These are phyloP conservation scores for Diceros bicornis DNA, from an alignment of 2,797 vertebrate genomes.

Conservation along the genomic window DNA sequence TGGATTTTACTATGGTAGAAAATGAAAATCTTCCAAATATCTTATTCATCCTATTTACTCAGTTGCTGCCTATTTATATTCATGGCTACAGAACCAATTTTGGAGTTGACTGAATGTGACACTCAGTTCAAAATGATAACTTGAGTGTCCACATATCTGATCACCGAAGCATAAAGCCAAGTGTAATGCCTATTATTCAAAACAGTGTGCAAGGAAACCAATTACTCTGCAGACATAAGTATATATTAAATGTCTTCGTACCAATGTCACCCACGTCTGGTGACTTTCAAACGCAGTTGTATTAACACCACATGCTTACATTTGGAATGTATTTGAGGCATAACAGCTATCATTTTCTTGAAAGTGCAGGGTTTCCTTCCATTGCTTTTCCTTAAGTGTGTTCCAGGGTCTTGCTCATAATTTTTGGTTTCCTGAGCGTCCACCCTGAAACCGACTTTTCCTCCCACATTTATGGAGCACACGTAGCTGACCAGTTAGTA, in stretches of 20 bases:
- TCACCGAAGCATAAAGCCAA: background rate
- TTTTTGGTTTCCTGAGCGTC: background rate
- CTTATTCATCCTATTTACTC: background rate
- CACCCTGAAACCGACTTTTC: background rate
- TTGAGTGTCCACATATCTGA: background rate
- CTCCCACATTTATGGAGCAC: background rate
- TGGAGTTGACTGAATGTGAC: conserved; percentile 49
- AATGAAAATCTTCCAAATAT: background rate
- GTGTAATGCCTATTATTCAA: background rate
- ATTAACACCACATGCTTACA: background rate
- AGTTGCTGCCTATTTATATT: background rate
- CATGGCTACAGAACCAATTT: background rate
- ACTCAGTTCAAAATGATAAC: background rate
- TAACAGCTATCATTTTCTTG: background rate
- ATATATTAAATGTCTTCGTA: background rate
- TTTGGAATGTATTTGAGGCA: background rate
- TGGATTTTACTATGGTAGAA: background rate
- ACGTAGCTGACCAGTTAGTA: too few species aligned
- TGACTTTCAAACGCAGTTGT: background rate
- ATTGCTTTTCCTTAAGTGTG: background rate
- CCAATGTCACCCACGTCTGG: background rate
- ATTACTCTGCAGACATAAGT: background rate
- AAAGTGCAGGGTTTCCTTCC: background rate
- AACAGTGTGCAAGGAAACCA: background rate
- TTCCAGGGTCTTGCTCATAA: background rate